A percentile compares a stretch with the other conserved stretches of the same genome.
These are phyloP conservation scores for Siniperca knerii DNA, from an alignment of 2,113 vertebrate genomes.

Conservation along the genomic window DNA sequence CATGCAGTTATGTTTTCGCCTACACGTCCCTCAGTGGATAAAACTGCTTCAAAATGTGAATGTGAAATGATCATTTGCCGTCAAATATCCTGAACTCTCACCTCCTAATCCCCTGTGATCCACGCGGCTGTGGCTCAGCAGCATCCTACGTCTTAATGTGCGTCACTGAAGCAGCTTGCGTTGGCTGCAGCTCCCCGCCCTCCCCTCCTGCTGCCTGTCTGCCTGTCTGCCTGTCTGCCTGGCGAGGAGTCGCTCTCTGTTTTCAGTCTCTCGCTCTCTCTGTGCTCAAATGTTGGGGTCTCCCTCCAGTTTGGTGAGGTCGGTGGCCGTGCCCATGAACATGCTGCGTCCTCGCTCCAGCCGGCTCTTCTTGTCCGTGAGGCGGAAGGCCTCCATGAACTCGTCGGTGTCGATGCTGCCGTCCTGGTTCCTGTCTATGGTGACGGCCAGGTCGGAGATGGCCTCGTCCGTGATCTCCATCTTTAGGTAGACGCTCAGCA, in stretches of 20 bases:
- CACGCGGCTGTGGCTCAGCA: conserved; percentile 34
- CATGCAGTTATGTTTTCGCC: background rate
- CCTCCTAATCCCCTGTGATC: conserved; percentile 62
- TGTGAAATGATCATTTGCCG: background rate
- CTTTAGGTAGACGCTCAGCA: conserved; percentile 92
- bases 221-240: background rate
- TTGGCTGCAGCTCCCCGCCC: conserved; percentile 22
- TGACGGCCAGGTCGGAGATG: conserved; percentile 88
- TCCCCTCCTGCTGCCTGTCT: background rate
- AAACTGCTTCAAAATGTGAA: background rate
- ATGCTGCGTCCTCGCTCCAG: conserved; percentile 80
- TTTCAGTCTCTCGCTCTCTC: background rate
- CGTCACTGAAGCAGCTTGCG: conserved; percentile 72
- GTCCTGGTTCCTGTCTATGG: conserved; percentile 94
- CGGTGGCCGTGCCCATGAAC: conserved; percentile 75
- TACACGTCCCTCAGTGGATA: background rate
- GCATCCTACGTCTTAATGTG: conserved; percentile 55
- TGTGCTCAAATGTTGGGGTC: conserved; percentile 72
- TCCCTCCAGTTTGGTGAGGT: conserved; percentile 77
- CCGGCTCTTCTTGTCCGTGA: conserved; percentile 88
- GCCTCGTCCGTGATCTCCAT: conserved; percentile 87
- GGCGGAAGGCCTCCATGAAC: conserved; percentile 97
- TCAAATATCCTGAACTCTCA: conserved; percentile 42
- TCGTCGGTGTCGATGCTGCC: conserved; percentile 95
- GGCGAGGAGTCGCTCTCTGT: background rate